phyloP scores from a whole-genome alignment of 1,140 invertebrate species.

The Papilio machaon region DNA sequence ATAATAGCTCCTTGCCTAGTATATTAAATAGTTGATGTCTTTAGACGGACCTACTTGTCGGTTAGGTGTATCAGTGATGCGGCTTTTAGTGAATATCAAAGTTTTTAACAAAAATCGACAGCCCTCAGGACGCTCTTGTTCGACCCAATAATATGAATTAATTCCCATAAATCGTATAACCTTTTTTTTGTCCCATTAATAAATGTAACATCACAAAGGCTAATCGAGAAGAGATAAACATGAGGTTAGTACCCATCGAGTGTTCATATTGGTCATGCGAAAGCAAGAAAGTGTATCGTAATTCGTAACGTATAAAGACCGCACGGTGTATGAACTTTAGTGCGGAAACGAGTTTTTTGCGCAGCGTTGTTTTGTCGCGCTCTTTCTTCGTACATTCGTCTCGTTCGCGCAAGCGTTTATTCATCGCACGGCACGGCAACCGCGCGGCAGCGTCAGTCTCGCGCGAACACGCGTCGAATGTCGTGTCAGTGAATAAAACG shows the following conservation, averaged over 20 bases:
- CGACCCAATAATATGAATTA: not conserved
- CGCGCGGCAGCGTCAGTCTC: not conserved
- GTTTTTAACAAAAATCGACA: conserved; percentile 55
- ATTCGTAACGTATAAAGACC: not conserved
- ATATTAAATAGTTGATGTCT: conserved; percentile 18
- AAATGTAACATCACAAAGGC: no score
- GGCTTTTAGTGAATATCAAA: conserved; percentile 49
- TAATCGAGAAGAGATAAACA: no score
- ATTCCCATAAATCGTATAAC: not conserved
- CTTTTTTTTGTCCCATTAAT: no score
- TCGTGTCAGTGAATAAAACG: not conserved
- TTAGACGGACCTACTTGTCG: conserved; percentile 38
- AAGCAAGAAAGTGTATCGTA: no score
- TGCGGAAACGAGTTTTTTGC: not conserved
- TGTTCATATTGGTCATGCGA: no score
- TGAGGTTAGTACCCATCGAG: no score
- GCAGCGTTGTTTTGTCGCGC: not conserved
- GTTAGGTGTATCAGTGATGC: conserved; percentile 44
- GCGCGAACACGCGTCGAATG: not conserved
- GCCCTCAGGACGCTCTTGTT: not conserved
- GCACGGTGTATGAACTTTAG: not conserved
- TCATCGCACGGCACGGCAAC: not conserved
- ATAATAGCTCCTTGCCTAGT: not conserved
- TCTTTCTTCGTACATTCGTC: not conserved
- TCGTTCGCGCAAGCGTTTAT: not conserved